These are phyloP conservation scores for Hydrotaea cyrtoneurina DNA, from an alignment of 2,888 invertebrate species.

Conservation along the genomic window DNA sequence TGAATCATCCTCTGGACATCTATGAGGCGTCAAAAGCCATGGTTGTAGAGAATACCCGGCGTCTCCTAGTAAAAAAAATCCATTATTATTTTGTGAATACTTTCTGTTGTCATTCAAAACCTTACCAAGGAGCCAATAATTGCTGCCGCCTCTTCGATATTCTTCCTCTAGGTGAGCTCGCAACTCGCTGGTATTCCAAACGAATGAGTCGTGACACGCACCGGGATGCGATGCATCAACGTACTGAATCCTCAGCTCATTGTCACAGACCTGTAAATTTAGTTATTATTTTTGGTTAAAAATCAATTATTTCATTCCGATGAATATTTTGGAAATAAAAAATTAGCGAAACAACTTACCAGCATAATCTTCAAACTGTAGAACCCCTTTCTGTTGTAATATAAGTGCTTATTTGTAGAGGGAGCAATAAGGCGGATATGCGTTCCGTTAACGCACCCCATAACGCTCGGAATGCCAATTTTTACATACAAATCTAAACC, in stretches of 20 bases:
- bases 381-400: background rate
- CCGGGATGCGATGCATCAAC: no score
- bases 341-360: no score
- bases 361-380: background rate
- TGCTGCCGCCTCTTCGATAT: background rate
- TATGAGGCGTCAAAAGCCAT: constrained; percentile 44
- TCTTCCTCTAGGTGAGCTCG: constrained; percentile 35
- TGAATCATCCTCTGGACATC: constrained; percentile 53
- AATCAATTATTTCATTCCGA: background rate
- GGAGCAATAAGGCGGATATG: constrained; percentile 43
- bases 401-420: constrained; percentile 23
- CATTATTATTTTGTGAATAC: background rate
- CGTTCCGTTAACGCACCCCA: constrained; percentile 29
- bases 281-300: no score
- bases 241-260: no score
- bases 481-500: constrained; percentile 34
- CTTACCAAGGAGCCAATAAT: constrained; percentile 44
- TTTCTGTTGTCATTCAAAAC: no score
- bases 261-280: no score
- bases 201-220: no score
- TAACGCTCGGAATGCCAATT: constrained; percentile 43
- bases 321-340: background rate
- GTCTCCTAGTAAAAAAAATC: constrained; percentile 41
- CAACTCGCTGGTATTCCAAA: no score
- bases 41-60: constrained; percentile 53